A percentile compares a stretch with the other conserved stretches of the same genome.
phyloP scores from a whole-genome alignment of 2,113 vertebrate genomes.

The Pteronura brasiliensis region DNA sequence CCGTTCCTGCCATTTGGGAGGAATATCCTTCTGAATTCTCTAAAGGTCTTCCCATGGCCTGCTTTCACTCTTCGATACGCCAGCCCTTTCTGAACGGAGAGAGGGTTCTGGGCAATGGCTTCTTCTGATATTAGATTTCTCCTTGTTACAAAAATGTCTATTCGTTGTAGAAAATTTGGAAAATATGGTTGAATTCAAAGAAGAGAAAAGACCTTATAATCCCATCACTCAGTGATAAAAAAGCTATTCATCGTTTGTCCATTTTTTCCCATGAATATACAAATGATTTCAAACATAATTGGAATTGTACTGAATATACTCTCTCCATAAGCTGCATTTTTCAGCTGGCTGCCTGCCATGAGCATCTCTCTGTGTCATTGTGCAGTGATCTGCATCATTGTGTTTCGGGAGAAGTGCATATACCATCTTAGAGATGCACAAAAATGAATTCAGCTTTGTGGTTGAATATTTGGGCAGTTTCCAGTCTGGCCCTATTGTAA shows the following conservation, averaged over 20 bases:
- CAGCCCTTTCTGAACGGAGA: neutral
- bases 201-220: neutral
- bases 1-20: neutral
- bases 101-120: neutral
- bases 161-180: neutral
- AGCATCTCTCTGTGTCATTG: neutral
- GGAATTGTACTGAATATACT: neutral
- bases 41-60: neutral
- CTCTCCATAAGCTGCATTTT: conserved; percentile 17
- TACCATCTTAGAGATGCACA: neutral
- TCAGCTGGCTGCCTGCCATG: neutral
- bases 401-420: neutral
- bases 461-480: neutral
- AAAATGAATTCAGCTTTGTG: neutral
- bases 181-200: conserved; percentile 2
- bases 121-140: neutral
- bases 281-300: conserved; percentile 5
- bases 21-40: neutral
- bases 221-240: neutral
- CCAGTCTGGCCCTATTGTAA: neutral
- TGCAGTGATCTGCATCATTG: neutral
- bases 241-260: neutral
- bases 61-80: neutral
- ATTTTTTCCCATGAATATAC: neutral
- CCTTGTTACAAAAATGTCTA: conserved; percentile 20